Base-by-base conservation (phyloP, 1,140 invertebrate genomes). In the Penaeus vannamei region DNA sequence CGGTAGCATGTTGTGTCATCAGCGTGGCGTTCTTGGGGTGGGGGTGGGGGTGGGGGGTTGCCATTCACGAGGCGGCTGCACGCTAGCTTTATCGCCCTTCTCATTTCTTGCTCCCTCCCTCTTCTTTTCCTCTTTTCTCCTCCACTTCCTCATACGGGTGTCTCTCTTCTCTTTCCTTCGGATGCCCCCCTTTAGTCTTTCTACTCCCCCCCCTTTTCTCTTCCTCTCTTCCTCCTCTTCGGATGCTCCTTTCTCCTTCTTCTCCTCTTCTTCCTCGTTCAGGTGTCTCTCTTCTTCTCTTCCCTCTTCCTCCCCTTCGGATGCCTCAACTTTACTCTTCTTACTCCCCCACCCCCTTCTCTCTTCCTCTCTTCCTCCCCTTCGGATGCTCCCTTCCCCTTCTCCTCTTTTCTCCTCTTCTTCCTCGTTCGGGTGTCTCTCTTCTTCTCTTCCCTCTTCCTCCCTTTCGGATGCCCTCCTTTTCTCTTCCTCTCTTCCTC, bases 401-500 rank as follows among this genome's bases (percentile, higher is more conserved):
- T 36, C 46, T 36, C 46, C 80, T 82, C 80, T 82, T 3, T 53
- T 53, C 53, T 53, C 60, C 80, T 53, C 42, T 82, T 53, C 60
- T 42, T 82, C 80, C 53, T 46, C 59, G 32, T 81, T 46, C 59
- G 32, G 36, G 32, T 81, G 32, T 81, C 79, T 81, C 60, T 4
- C 42, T 20, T 5, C 42, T 53, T 23, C 23, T 8, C 19, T 42
- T 36, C 59, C 77, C 19, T 53, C 42, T 53, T 22, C 60, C 17
- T 22, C 5, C 60, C 36, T 17, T 8, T 79, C 26, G 3, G 0
- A 19, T 53, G 17, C n/a, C 60, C 76, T 23, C 4, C n/a, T n/a
- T 81, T 53, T 23, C 79, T 81, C 20, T 23, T 5, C 60, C n/a
- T 46, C 2, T 53, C 42, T 22, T 22, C 29, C 17, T 22, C 20